These are phyloP conservation scores for Lineus longissimus DNA, from an alignment of 1,140 invertebrate genomes.

Conservation along the genomic window DNA sequence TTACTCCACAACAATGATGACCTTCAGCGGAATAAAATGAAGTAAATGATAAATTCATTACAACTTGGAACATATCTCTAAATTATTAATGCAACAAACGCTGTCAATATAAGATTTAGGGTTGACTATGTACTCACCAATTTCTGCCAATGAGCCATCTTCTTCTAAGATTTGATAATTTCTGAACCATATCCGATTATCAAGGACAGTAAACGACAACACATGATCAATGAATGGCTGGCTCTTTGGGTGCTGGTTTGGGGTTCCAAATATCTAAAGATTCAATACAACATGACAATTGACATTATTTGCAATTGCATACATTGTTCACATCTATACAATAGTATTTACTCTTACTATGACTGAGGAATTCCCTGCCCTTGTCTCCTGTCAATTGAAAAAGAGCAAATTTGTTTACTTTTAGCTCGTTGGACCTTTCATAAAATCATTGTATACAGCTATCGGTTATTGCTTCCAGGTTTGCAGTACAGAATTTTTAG, in stretches of 20 bases:
- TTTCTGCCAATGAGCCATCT: slow-evolving; percentile 91
- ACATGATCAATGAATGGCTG: slow-evolving; percentile 99
- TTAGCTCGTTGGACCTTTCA: too few relatives aligned
- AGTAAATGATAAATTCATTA: too few relatives aligned
- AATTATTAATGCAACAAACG: not conserved
- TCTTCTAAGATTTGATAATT: slow-evolving; percentile 98
- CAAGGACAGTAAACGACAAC: slow-evolving; percentile 85
- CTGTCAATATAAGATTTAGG: not conserved
- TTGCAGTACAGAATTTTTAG: too few relatives aligned
- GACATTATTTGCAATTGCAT: not conserved
- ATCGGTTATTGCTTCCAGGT: too few relatives aligned
- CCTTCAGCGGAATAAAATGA: too few relatives aligned
- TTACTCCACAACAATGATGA: too few relatives aligned
- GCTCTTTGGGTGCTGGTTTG: slow-evolving; percentile 95
- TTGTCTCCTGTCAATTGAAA: not conserved
- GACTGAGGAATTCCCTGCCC: not conserved
- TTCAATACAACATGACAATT: not conserved
- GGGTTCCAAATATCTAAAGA: slow-evolving; percentile 87
- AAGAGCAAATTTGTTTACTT: too few relatives aligned
- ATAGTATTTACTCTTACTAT: not conserved
- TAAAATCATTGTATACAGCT: too few relatives aligned
- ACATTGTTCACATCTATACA: not conserved
- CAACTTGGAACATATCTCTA: too few relatives aligned
- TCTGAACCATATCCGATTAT: slow-evolving; percentile 96
- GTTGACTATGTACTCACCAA: slow-evolving; percentile 65